Base-by-base conservation (phyloP, 2,797 vertebrate species). In the Rhodeus uyekii region DNA sequence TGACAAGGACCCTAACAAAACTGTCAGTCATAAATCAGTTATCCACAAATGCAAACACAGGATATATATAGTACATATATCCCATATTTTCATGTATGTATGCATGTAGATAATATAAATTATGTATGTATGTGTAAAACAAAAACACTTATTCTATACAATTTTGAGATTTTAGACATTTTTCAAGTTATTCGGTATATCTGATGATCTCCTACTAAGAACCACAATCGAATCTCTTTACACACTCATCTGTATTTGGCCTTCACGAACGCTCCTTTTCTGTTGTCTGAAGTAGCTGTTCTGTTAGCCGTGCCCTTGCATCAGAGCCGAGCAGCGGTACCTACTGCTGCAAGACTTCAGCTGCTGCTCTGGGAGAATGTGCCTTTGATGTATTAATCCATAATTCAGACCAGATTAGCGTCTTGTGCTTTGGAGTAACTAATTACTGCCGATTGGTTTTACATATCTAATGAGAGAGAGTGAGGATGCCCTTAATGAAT, bases 301-400 rank as follows among this genome's bases (percentile, higher is more conserved):
- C 42, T 61, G 53, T 27, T 60, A 69, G 48, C 50, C 65, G 39
- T 27, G 64, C 64, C 46, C 64, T 77, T 76, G 73, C 81, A 60
- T 76, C 72, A 69, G 78, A 72, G 58, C n/a, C 34, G 58, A 73
- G 48, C 72, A 34, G 42, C 27, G 32, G 80, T 36, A 55, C 55
- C 55, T 39, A 42, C 60, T 50, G 73, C 67, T 78, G 76, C 55
- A 75, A 74, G 39, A 85, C 80, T 82, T 78, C 68, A 76, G 76
- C 63, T 12, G 80, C 71, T 50, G 84, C 50, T 75, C 46, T 53
- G 80, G 61, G 63, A 82, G 76, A 68, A 82, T 79, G 63, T 63
- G 71, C 69, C 84, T 79, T 85, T 85, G 84, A 85, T 82, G 84
- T 82, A 75, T 85, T 83, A 83, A 85, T 85, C 84, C 80, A 85